Base-by-base conservation (phyloP, 2,113 vertebrate species). In the Notiomystis cincta region DNA sequence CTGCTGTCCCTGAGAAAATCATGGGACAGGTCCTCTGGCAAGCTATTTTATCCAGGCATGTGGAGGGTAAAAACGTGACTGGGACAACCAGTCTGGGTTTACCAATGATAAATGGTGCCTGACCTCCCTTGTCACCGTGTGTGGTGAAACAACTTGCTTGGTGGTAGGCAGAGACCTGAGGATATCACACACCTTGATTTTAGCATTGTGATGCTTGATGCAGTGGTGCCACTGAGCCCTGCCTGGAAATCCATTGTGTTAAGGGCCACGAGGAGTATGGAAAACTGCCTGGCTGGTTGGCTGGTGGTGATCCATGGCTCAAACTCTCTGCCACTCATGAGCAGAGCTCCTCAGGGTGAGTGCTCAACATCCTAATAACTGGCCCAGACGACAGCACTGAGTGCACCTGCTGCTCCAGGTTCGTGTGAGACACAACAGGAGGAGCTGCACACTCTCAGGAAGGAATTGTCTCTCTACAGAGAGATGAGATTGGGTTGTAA, bases 31-130 rank as follows among this genome's bases (percentile, higher is more conserved):
- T 80, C 22, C 1, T 82, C n/a, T 40, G 76, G 20, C 33, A 25
- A 60, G 12, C 11, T 72, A 1, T 56, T 64, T 3, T 40, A 40
- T 47, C 4, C 17, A 79, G 27, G 27, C 14, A 31, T 0, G 0
- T 20, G 27, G 48, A 56, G 24, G 13, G 31, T 40, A 56, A 30
- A 48, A 47, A 17, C 4, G 7, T 35, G 8, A 42, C 40, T n/a
- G 53, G 31, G 50, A 79, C 82, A 77, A 5, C 19, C 37, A 33
- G 6, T 6, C 27, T 13, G 48, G 15, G 23, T 61, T 65, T 72
- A 48, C 31, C 10, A 45, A 25, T 6, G 10, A 15, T 37, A 65
- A 83, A 47, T 15, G 10, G 13, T 58, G 15, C 0, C 1, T 79
- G 79, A 27, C 10, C 7, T 58, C 14, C 60, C 27, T 58, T 40